Base-by-base conservation (phyloP, 2,113 vertebrate species). In the Phrynosoma blainvillii region DNA sequence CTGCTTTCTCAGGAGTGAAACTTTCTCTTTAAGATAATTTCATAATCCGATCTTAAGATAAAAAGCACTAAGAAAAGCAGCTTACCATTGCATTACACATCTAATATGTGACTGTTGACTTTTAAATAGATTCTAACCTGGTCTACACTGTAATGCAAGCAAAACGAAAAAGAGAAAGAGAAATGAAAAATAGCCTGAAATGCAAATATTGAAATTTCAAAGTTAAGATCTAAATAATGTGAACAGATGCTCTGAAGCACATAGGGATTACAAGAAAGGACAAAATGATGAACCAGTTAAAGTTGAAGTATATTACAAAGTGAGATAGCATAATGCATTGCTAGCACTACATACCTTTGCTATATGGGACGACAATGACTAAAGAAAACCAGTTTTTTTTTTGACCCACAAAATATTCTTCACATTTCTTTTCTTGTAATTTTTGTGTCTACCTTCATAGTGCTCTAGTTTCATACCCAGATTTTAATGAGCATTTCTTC, bases 21-120 rank as follows among this genome's bases (percentile, higher is more conserved):
- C 70, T n/a, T 40, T 87, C 42, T 90, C 9, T 47, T 85, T 86
- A 88, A 87, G 3, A 1, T 89, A 66, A 81, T 91, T 90, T 92
- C 21, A 21, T 47, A 59, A 14, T 88, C 90, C 5, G 40, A n/a
- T 88, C 84, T 79, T 87, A 84, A 85, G 4, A 40, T 84, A 88
- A 85, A 6, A 71, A n/a, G 0, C 25, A 59, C 21, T 9, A 62
- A 84, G 70, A 9, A 16, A 89, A 87, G 84, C 71, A 2, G 83
- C 76, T 66, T 82, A 76, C 62, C 73, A 56, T 87, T 88, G 89
- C 85, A 40, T 79, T 79, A 84, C 20, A n/a, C 82, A 71, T 91
- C 18, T 0, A 84, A 71, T 66, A 27, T 62, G 66, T 42, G 21
- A 5, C 86, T 80, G 32, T 62, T 82, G 47, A 84, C 59, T 82